Evolutionary conservation across 2,888 invertebrate species (phyloP).

Genomic region (Calameuta filiformis): DNA sequence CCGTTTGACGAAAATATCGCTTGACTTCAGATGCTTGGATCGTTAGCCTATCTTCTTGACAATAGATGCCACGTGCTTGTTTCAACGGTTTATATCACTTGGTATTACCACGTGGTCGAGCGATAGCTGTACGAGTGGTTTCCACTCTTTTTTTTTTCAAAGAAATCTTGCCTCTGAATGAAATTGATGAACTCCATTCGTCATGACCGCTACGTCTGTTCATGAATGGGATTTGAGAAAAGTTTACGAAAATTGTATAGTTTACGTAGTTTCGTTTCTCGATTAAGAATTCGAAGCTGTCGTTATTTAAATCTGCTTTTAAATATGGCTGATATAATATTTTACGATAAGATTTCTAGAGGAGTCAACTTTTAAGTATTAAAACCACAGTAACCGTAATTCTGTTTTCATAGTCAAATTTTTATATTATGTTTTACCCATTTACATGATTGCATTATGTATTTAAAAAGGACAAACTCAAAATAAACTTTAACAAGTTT

Average conservation of each 20-base stretch:
- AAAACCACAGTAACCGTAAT: no score
- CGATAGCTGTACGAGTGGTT: background rate
- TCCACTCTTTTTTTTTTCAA: background rate
- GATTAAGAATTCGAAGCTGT: background rate
- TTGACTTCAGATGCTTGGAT: background rate
- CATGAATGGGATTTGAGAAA: background rate
- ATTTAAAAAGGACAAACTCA: background rate
- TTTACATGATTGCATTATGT: background rate
- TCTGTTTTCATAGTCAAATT: no score
- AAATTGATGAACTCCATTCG: background rate
- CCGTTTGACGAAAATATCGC: conserved; percentile 3
- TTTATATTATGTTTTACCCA: background rate
- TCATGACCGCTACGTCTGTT: background rate
- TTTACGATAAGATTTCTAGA: background rate
- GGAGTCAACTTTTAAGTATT: no score
- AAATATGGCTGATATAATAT: no score
- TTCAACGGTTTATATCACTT: background rate
- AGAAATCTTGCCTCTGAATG: background rate
- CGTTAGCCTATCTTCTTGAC: background rate
- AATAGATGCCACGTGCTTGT: background rate
- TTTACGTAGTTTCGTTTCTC: background rate
- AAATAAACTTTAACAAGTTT: conserved; percentile 1
- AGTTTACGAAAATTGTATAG: background rate
- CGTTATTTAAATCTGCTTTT: background rate
- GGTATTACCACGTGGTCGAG: background rate